Evolutionary conservation across 2,113 vertebrate species (phyloP).

Genomic region (Nothocercus nigrocapillus): DNA sequence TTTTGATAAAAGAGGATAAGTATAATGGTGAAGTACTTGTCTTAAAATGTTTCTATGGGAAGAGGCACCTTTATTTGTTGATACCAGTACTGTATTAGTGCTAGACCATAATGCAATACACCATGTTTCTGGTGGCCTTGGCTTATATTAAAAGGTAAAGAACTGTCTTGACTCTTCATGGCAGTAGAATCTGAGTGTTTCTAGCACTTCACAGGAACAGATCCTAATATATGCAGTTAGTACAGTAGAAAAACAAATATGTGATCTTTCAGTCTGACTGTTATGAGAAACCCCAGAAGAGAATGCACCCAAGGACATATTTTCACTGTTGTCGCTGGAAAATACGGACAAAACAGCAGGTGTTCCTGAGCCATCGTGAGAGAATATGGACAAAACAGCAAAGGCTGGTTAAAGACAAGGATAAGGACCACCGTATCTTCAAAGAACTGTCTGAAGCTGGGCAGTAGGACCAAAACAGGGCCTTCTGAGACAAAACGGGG

Average conservation of each 20-base stretch:
- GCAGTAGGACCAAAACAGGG: too few relatives aligned
- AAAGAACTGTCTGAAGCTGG: too few relatives aligned
- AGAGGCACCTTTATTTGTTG: background rate
- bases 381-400: too few relatives aligned
- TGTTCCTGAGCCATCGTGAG: too few relatives aligned
- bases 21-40: background rate
- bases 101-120: background rate
- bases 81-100: background rate
- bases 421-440: too few relatives aligned
- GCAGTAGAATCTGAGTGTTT: background rate
- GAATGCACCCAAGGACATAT: too few relatives aligned
- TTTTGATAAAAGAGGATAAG: background rate
- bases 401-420: too few relatives aligned
- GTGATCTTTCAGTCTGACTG: background rate
- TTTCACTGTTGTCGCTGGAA: too few relatives aligned
- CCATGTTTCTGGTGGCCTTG: background rate
- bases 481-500: too few relatives aligned
- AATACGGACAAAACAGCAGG: too few relatives aligned
- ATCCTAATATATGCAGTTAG: background rate
- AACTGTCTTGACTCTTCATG: fast-evolving
- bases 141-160: background rate
- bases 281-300: too few relatives aligned
- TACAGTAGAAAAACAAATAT: background rate
- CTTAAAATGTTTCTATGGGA: background rate
- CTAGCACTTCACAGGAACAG: background rate